phyloP scores from a whole-genome alignment of 2,797 vertebrate genomes.

The Peromyscus melanophrys region DNA sequence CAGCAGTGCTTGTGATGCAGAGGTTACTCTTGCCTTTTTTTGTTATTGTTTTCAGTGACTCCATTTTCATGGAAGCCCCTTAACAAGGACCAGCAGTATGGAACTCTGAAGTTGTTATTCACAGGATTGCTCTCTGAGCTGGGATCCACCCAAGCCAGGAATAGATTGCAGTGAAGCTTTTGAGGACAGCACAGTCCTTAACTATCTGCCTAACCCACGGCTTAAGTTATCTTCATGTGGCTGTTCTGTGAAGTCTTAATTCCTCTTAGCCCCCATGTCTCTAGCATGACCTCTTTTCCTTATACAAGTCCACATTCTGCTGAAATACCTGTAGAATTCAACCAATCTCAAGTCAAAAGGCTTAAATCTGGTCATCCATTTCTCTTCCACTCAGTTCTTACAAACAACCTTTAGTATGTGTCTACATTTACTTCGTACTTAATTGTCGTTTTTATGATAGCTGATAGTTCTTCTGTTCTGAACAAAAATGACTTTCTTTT shows the following conservation, averaged over 20 bases:
- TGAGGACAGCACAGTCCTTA: background rate
- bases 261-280: constrained; percentile 14
- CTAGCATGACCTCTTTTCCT: background rate
- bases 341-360: background rate
- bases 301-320: background rate
- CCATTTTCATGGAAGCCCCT: background rate
- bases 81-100: background rate
- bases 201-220: background rate
- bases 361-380: background rate
- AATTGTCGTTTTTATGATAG: constrained; percentile 32
- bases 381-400: constrained; percentile 4
- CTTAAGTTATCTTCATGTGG: constrained; percentile 24
- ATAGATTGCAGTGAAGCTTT: background rate
- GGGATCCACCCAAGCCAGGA: background rate
- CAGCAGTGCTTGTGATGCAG: background rate
- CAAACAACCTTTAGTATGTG: background rate
- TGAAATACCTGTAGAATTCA: constrained; percentile 24
- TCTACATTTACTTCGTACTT: constrained; percentile 46
- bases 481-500: constrained; percentile 41
- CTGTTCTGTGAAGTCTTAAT: background rate
- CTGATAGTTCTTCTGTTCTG: constrained; percentile 41
- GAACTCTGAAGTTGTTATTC: background rate
- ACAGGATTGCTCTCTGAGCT: constrained; percentile 39
- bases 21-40: background rate
- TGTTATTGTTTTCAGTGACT: constrained; percentile 1